Base-by-base conservation (phyloP, 92 coral and sea anemone genomes). In the Heteractis magnifica region DNA sequence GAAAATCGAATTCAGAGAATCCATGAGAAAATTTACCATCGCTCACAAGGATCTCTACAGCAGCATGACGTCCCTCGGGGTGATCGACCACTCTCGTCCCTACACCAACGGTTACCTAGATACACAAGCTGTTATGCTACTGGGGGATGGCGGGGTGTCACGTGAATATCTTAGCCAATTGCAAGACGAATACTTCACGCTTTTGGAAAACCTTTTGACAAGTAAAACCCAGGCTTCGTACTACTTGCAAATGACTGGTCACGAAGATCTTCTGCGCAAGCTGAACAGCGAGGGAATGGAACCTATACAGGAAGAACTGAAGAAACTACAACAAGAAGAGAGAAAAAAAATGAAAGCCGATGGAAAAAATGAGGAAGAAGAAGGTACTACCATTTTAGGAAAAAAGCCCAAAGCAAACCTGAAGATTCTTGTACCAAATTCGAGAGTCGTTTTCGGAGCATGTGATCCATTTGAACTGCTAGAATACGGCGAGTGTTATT, bases 1-100 rank as follows among this genome's bases (percentile, higher is more conserved):
- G 19, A 90, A 92, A 70, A 89, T 94, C 8, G 90, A 89, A 53
- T 91, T 94, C 83, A 89, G 98, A 49, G 81, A 94, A 79, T 94
- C 98, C 34, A 94, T 94, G 98, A 84, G 84, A 81, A 94, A 94
- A 82, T 94, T 94, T 64, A 83, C 56, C 6, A 51, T 68, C 21
- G 62, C 76, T 8, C 81, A 83, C 72, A 55, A 56, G 8, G 81
- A 83, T 71, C 74, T 71, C 73, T 73, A 68, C 52, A 64, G 26
- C 65, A 80, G 71, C 49, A 74, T 82, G 83, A 80, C 55, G 56
- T 59, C 84, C 23, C 65, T 86, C 20, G 94, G 89, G 44, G 78
- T 92, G 1, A 80, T 84, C 6, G 92, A 92, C 83, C 80, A 76
- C 82, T 89, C 91, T 20, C 82, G 85, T 50, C 95, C 95, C 19